phyloP scores from a whole-genome alignment of 2,113 vertebrate genomes.

The Tor tambroides region DNA sequence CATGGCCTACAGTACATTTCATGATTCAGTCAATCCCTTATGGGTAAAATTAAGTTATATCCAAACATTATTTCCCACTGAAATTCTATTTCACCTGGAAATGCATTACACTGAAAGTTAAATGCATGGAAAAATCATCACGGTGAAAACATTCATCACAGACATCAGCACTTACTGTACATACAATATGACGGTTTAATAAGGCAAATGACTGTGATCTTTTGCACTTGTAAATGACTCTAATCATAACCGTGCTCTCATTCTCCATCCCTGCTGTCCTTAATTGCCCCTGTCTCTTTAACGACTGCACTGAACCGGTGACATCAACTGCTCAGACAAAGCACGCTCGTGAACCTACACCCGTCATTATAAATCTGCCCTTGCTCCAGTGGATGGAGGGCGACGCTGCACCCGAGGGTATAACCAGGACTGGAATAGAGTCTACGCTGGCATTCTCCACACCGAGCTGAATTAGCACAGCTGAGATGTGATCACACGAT shows the following conservation, averaged over 20 bases:
- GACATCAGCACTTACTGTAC: not conserved
- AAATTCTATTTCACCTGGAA: not conserved
- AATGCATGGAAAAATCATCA: not conserved
- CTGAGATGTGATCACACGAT: conserved; percentile 22
- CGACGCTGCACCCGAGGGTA: conserved; percentile 3
- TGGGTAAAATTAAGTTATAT: not conserved
- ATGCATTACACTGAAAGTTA: not conserved
- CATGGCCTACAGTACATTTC: not conserved
- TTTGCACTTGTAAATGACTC: not conserved
- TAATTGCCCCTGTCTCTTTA: conserved; percentile 5
- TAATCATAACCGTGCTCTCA: conserved; percentile 1
- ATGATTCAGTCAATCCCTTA: not conserved
- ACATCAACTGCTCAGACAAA: conserved; percentile 10
- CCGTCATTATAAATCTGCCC: conserved; percentile 32
- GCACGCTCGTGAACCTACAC: conserved; percentile 16
- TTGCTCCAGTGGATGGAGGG: conserved; percentile 37
- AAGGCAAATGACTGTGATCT: not conserved
- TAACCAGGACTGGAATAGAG: conserved; percentile 13
- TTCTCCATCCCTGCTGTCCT: not conserved
- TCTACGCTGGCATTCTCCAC: conserved; percentile 3
- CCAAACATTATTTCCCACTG: not conserved
- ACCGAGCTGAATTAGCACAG: conserved; percentile 10
- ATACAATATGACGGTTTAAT: not conserved
- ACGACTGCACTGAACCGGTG: not conserved
- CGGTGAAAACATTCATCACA: not conserved